These are phyloP conservation scores for Gasterosteus aculeatus DNA, from an alignment of 2,113 vertebrate genomes.

Conservation along the genomic window DNA sequence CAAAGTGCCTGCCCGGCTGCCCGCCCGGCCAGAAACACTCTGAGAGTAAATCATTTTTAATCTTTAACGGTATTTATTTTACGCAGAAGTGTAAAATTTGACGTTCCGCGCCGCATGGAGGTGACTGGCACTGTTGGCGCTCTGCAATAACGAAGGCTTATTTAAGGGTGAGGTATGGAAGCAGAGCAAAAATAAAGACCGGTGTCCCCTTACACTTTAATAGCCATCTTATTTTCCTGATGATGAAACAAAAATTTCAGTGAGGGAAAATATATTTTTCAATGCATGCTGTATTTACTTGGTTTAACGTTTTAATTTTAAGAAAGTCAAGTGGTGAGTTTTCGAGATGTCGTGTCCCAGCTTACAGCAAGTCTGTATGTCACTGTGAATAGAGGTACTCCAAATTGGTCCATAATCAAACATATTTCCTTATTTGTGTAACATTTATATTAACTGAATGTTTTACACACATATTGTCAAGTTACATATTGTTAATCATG, in stretches of 20 bases:
- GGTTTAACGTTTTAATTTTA: constrained; percentile 38
- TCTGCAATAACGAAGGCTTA: constrained; percentile 83
- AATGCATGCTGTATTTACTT: constrained; percentile 51
- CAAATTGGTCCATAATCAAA: background rate
- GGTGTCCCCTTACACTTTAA: constrained; percentile 75
- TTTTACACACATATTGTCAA: background rate
- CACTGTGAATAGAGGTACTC: too few species aligned
- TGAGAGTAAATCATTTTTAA: constrained; percentile 58
- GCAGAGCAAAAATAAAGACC: constrained; percentile 69
- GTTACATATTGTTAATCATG: background rate
- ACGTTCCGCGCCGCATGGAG: constrained; percentile 68
- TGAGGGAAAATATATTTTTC: constrained; percentile 33
- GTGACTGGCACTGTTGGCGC: constrained; percentile 78
- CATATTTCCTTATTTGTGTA: background rate
- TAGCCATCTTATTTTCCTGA: constrained; percentile 58
- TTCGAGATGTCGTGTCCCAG: constrained; percentile 24
- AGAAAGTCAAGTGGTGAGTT: constrained; percentile 54
- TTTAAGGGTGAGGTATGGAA: constrained; percentile 73
- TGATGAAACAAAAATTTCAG: constrained; percentile 32
- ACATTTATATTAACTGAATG: background rate
- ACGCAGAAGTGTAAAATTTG: constrained; percentile 75
- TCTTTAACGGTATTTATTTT: constrained; percentile 85
- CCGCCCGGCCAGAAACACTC: constrained; percentile 72
- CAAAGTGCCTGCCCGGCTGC: constrained; percentile 23
- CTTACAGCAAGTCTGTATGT: background rate